phyloP scores from a whole-genome alignment of 2,888 invertebrate genomes.

The Pollenia angustigena region DNA sequence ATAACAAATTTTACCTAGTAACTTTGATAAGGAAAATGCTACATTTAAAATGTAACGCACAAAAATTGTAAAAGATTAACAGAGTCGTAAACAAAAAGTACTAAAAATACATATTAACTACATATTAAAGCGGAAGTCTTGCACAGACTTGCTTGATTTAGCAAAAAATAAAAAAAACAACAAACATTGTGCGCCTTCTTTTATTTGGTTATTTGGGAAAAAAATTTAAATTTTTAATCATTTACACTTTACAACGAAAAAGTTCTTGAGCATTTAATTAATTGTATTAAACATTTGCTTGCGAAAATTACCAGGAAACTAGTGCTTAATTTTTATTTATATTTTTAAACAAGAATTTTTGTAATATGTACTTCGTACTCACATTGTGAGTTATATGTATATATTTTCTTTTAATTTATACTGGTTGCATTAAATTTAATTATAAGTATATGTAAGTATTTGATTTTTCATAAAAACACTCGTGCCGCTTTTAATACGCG shows the following conservation, averaged over 20 bases:
- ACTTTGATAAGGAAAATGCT: no score
- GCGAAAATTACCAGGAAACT: no score
- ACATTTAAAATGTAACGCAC: neutral
- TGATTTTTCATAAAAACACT: no score
- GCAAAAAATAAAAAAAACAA: neutral
- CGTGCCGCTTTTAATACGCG: no score
- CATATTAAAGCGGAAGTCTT: neutral
- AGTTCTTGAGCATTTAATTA: no score
- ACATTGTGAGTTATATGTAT: neutral
- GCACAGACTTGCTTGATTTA: neutral
- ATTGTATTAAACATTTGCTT: neutral
- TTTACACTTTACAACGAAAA: no score
- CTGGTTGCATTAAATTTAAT: no score
- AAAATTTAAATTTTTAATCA: no score
- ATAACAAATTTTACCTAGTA: no score
- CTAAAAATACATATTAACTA: neutral
- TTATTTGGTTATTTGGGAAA: no score
- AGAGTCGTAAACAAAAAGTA: neutral
- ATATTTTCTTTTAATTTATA: no score
- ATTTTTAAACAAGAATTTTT: neutral
- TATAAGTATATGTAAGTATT: no score
- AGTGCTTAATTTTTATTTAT: neutral
- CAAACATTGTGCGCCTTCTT: neutral
- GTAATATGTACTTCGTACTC: neutral
- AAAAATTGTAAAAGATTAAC: slow-evolving; percentile 10